Conservation (phyloP, 2,797 vertebrate genomes). For the Mastacembelus armatus region DNA sequence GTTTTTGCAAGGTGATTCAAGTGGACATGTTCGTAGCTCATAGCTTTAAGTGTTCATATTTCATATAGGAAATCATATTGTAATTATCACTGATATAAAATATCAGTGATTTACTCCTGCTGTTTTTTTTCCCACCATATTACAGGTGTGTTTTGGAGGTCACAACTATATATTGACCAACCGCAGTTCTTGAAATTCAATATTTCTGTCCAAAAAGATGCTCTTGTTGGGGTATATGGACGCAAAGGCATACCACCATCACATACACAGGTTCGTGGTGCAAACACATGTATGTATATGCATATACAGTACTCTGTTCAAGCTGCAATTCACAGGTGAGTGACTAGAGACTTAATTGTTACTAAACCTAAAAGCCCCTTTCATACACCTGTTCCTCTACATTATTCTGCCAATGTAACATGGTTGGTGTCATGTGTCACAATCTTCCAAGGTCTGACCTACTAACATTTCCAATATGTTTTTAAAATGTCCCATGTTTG, state of each 20-base stretch:
- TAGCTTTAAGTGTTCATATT: too few species aligned
- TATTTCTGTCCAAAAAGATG: constrained; percentile 97
- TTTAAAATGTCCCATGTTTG: not conserved
- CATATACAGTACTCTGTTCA: not conserved
- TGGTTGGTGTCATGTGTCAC: not conserved
- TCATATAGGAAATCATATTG: too few species aligned
- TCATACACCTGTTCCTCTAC: too few species aligned
- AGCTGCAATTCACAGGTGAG: not conserved
- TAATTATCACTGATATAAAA: too few species aligned
- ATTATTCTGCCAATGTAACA: not conserved
- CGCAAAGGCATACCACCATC: constrained; percentile 97
- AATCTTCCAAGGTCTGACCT: not conserved
- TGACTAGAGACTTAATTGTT: not conserved
- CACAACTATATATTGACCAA: constrained; percentile 95
- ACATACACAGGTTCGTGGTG: constrained; percentile 91
- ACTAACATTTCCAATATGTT: not conserved
- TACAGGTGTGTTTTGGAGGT: constrained; percentile 98
- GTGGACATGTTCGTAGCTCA: too few species aligned
- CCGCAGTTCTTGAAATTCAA: constrained; percentile 99
- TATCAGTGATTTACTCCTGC: too few species aligned
- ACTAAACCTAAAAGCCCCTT: not conserved
- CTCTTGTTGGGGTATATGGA: constrained; percentile 96
- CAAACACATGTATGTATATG: not conserved
- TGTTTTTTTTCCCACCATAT: constrained; percentile 12
- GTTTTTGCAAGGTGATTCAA: too few species aligned